Evolutionary conservation across 2,888 invertebrate genomes (phyloP).

Genomic region (Baccha elongata): DNA sequence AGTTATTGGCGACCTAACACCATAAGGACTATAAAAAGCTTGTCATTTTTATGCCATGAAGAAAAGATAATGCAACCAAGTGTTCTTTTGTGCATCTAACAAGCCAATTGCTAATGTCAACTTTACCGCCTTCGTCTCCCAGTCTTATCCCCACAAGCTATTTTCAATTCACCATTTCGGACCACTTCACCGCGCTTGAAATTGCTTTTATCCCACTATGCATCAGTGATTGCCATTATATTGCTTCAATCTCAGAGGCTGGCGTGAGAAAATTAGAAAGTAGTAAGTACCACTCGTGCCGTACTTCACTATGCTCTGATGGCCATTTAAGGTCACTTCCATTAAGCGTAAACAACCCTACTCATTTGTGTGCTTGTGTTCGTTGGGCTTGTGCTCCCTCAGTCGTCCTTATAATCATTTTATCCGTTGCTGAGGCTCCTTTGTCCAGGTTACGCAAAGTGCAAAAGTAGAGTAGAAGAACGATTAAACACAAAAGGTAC

Average conservation of each 20-base stretch:
- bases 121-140: neutral
- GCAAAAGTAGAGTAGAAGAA: conserved; percentile 44
- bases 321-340: conserved; percentile 66
- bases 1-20: neutral
- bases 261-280: conserved; percentile 61
- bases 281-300: conserved; percentile 34
- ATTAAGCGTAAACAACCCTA: conserved; percentile 55
- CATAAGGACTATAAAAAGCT: neutral
- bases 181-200: conserved; percentile 31
- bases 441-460: conserved; percentile 41
- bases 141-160: neutral
- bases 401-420: conserved; percentile 61
- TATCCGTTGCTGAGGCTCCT: conserved; percentile 42
- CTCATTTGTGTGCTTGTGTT: conserved; percentile 42
- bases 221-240: conserved; percentile 58
- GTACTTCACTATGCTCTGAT: conserved; percentile 51
- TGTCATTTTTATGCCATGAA: neutral
- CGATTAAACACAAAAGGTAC: conserved; percentile 64
- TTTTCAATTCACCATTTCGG: conserved; percentile 35
- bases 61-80: conserved; percentile 18
- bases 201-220: conserved; percentile 51
- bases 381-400: neutral
- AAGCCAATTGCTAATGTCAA: conserved; percentile 38
- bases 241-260: conserved; percentile 44
- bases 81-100: conserved; percentile 6